Conservation (phyloP, 2,113 vertebrate species). For the Rattus rattus region DNA sequence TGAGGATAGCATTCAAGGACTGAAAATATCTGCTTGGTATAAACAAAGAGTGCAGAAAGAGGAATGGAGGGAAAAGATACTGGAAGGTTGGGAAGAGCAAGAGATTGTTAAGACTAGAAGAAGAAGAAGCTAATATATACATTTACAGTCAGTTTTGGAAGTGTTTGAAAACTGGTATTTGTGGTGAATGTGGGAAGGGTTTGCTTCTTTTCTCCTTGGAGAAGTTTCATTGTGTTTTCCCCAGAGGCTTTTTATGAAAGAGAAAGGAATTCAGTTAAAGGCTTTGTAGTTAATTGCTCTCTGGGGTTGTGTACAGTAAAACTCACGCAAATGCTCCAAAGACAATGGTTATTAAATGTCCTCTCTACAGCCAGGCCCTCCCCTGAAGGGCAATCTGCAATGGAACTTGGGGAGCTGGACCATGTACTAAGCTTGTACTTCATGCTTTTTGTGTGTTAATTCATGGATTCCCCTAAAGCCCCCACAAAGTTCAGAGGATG, state of each 20-base stretch:
- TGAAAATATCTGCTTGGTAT: neutral
- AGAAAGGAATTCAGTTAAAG: neutral
- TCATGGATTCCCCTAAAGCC: neutral
- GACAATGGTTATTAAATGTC: conserved; percentile 38
- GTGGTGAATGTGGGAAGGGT: neutral
- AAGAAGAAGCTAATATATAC: neutral
- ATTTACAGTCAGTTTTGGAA: neutral
- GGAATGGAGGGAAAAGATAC: neutral
- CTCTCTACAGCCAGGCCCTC: neutral
- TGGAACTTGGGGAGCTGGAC: neutral
- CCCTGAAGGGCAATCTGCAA: neutral
- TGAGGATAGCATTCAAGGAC: neutral
- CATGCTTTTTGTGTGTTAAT: neutral
- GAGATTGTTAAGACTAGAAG: neutral
- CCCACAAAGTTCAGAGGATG: neutral
- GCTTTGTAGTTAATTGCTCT: conserved; percentile 75
- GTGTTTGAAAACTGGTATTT: neutral
- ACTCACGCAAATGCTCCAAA: conserved; percentile 6
- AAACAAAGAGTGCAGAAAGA: neutral
- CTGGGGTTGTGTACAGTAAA: conserved; percentile 56
- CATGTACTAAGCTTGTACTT: neutral
- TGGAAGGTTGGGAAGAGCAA: neutral
- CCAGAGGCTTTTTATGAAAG: conserved; percentile 43
- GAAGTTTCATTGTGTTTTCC: conserved; percentile 56
- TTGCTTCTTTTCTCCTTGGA: conserved; percentile 36